These are phyloP conservation scores for Listrodromus nycthemerus DNA, from an alignment of 2,888 invertebrate species.

Conservation along the genomic window DNA sequence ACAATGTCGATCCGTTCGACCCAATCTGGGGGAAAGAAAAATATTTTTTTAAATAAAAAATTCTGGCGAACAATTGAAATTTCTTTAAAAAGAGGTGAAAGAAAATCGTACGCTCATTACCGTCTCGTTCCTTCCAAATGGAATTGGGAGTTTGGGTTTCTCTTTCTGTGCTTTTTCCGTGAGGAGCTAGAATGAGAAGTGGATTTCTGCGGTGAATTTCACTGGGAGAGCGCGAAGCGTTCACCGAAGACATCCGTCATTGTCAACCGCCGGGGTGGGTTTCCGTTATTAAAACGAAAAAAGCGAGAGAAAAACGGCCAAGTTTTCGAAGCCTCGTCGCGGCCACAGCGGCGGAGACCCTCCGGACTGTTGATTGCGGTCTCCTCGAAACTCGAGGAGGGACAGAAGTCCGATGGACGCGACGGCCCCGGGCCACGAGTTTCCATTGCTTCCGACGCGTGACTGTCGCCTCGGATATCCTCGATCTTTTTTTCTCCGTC, in stretches of 20 bases:
- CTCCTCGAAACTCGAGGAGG: constrained; percentile 43
- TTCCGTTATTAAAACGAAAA: constrained; percentile 68
- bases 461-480: background rate
- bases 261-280: constrained; percentile 64
- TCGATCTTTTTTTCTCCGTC: background rate
- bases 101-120: constrained; percentile 38
- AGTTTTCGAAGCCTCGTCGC: constrained; percentile 38
- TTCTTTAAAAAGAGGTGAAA: too few species aligned
- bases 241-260: constrained; percentile 67
- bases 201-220: constrained; percentile 53
- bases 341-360: constrained; percentile 21
- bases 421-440: background rate
- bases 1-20: too few species aligned
- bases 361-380: constrained; percentile 63
- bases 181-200: constrained; percentile 20
- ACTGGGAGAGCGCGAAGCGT: constrained; percentile 51
- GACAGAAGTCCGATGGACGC: constrained; percentile 45
- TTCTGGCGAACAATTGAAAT: background rate
- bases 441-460: background rate
- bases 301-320: constrained; percentile 42
- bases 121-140: background rate
- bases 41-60: background rate
- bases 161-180: background rate
- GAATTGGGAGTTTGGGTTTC: background rate
- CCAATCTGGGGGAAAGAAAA: background rate